A percentile compares a stretch with the other conserved stretches of the same genome.
These are phyloP conservation scores for Drosophila malerkotliana DNA, from an alignment of 1,140 invertebrate genomes.

Conservation along the genomic window DNA sequence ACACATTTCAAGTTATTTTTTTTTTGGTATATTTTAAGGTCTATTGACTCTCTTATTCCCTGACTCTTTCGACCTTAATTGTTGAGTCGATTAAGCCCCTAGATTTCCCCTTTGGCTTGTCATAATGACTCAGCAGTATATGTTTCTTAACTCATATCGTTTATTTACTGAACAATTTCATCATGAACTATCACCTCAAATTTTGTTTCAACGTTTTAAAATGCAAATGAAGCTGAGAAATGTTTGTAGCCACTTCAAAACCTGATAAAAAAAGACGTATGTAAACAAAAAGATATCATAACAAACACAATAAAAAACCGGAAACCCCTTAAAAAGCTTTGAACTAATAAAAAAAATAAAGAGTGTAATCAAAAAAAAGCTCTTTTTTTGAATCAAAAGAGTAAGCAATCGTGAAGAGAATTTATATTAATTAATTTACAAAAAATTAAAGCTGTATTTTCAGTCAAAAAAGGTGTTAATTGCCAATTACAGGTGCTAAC, in stretches of 20 bases:
- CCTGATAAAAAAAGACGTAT: neutral
- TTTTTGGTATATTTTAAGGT: neutral
- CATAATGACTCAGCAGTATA: slow-evolving; percentile 11
- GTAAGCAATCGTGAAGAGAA: neutral
- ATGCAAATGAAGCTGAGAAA: neutral
- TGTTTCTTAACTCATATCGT: neutral
- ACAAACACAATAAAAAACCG: slow-evolving; percentile 8
- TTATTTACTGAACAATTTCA: neutral
- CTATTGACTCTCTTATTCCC: neutral
- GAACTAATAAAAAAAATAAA: neutral
- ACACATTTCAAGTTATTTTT: no score
- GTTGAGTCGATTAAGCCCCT: slow-evolving; percentile 1
- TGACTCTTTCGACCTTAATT: neutral
- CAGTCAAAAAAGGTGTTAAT: neutral
- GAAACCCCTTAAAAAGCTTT: slow-evolving; percentile 1
- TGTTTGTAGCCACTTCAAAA: neutral
- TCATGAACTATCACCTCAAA: slow-evolving; percentile 12
- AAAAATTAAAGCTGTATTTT: neutral
- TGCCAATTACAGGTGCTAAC: neutral
- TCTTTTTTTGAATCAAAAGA: neutral
- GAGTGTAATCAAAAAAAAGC: neutral
- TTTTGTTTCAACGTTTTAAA: neutral
- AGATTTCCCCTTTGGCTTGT: neutral
- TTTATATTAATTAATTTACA: neutral
- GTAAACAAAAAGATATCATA: neutral